Conservation (phyloP, 2,888 invertebrate genomes). For the Drosophila meridiana region DNA sequence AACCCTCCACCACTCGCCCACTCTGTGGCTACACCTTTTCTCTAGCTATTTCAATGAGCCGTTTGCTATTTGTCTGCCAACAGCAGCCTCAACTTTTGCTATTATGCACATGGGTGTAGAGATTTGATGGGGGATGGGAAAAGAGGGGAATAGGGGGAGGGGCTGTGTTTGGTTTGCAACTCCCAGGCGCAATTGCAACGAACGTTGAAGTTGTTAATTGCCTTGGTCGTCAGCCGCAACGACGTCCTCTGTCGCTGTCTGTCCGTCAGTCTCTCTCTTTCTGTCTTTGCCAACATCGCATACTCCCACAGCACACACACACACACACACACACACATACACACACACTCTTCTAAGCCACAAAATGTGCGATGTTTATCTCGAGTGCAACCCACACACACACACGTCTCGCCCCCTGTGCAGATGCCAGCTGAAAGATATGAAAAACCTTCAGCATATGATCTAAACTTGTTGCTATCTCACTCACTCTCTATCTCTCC, state of each 20-base stretch:
- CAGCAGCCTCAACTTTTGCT: constrained; percentile 22
- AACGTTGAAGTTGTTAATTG: constrained; percentile 81
- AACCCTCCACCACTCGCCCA: background rate
- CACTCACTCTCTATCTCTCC: background rate
- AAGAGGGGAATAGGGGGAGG: background rate
- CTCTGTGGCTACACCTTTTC: background rate
- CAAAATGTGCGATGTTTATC: constrained; percentile 75
- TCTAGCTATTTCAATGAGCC: constrained; percentile 51
- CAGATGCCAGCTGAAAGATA: constrained; percentile 28
- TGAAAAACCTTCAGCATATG: constrained; percentile 18
- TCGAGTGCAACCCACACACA: constrained; percentile 51
- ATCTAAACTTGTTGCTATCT: constrained; percentile 20
- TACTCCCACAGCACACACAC: constrained; percentile 60
- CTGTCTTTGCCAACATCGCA: constrained; percentile 41
- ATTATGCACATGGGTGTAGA: constrained; percentile 1
- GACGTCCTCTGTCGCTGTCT: constrained; percentile 34
- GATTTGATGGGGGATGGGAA: background rate
- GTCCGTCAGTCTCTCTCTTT: constrained; percentile 3
- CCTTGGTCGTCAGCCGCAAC: constrained; percentile 72
- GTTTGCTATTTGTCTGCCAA: constrained; percentile 69
- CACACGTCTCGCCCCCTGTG: constrained; percentile 31
- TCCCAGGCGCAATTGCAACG: constrained; percentile 54
- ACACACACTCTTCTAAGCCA: constrained; percentile 56
- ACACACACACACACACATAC: constrained; percentile 20
- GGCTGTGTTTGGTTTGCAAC: background rate